Base-by-base conservation (phyloP, 2,113 vertebrate species). In the Labeo rohita region DNA sequence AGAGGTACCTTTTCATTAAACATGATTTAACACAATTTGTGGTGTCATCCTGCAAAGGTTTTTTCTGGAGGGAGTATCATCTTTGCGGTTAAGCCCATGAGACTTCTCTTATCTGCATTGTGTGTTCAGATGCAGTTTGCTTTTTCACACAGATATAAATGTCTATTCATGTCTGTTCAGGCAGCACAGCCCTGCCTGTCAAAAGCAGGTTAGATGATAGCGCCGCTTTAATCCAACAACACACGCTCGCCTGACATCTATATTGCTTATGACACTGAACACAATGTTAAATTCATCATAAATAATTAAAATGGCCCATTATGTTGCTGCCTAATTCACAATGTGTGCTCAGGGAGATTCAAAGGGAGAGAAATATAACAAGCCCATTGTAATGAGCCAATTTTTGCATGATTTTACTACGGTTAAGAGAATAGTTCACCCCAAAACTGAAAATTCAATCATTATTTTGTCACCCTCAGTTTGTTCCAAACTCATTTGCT, bases 1-100 rank as follows among this genome's bases (percentile, higher is more conserved):
- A 21, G 79, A 78, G 84, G 86, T 74, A 83, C 76, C 76, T 88
- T 86, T 90, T 89, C 84, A 89, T 91, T 89, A 90, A 87, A 87
- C n/a, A 43, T 52, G 66, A 90, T 85, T 80, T 73, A 63, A 84
- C 82, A 79, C 84, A 84, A 65, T 70, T 72, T 88, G 83, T 87
- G 73, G 82, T 85, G 54, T 85, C 84, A 66, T 66, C 84, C 61
- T 39, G 59, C 70, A 84, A 68, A 36, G 21, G 4, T 68, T 76
- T 77, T 77, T 70, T 50, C 50, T 54, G 36, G 75, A 84, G 78
- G 78, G 80, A 68, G 74, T 79, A 72, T 80, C 45, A 54, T 77
- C 82, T 84, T 84, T 84, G 50, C 5, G 49, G 82, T 73, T 54
- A 84, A 84, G 36, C 68, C 66, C 50, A 28, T 45, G 80, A 82